Evolutionary conservation across 2,113 vertebrate genomes (phyloP), one percentile per base, ranked within the genome.

Genomic region (Pagrus major): DNA sequence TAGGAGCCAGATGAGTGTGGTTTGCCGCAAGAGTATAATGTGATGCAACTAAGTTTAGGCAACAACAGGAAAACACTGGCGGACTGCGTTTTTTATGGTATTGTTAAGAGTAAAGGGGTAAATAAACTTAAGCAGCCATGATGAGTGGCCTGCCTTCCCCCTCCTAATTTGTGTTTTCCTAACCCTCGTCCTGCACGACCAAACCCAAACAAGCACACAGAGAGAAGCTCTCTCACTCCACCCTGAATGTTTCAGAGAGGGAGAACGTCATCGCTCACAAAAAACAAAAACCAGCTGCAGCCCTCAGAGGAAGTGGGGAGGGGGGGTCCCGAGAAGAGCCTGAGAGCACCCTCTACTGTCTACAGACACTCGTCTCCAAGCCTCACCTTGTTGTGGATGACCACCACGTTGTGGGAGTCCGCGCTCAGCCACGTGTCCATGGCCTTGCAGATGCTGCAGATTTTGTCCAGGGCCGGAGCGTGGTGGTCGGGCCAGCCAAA

Each of bases 391-490:
- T 98, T 99, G 91, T 99, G 98, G 9, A 99, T 94, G 64, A 99
- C 98, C 14, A 99, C 96, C 6, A 99, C 97, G 0, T 99, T 98
- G 92, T 97, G 97, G 1, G 94, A 75, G 0, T 96, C 96, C 0
- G 97, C 93, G 0, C 95, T 99, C 83, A 99, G 96, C 97, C 98
- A 99, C 0, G 97, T 99, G 95, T 99, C 98, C 97, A 99, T 97
- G 78, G 98, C 97, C 85, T 99, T 99, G 88, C 98, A 99, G 90
- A 99, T 96, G 80, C 97, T 99, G 94, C 98, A 99, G 90, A 99
- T 97, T 93, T 98, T 99, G 88, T 99, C 98, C 91, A 99, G 94
- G 0, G 98, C 97, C 0, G 98, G 98, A 4, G 98, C 98, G 21
- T 99, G 97, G 67, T 99, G 94, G 88, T 99, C 98, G 0, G 98